Conservation (phyloP, 2,888 invertebrate species). For the Theodoxus fluviatilis region DNA sequence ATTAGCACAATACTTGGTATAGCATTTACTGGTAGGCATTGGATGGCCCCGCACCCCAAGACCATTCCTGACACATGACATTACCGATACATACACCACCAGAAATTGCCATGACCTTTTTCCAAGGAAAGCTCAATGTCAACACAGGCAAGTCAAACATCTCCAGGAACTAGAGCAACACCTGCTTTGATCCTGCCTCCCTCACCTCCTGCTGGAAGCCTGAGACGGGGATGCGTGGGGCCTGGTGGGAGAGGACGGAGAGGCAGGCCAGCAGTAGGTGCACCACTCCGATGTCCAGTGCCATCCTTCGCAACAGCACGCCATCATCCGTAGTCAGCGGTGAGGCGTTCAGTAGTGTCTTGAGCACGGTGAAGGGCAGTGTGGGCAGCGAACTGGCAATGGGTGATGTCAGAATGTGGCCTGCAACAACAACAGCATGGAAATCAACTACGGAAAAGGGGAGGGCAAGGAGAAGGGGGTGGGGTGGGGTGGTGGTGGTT, state of each 20-base stretch:
- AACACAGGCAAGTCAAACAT: too few relatives aligned
- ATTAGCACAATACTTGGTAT: too few relatives aligned
- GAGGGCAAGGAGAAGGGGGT: too few relatives aligned
- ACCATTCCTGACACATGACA: too few relatives aligned
- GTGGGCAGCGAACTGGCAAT: constrained; percentile 73
- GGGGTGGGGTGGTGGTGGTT: too few relatives aligned
- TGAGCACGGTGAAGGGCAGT: constrained; percentile 79
- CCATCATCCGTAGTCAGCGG: constrained; percentile 81
- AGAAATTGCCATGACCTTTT: too few relatives aligned
- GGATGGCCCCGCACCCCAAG: too few relatives aligned
- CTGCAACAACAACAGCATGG: too few relatives aligned
- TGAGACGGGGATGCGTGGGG: constrained; percentile 58
- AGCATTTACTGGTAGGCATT: too few relatives aligned
- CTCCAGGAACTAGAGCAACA: background rate
- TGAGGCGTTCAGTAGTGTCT: constrained; percentile 77
- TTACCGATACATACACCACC: too few relatives aligned
- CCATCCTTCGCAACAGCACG: constrained; percentile 76
- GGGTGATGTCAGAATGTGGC: constrained; percentile 75
- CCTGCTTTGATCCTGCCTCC: background rate
- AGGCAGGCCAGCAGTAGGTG: constrained; percentile 86
- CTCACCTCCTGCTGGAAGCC: constrained; percentile 66
- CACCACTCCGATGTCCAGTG: constrained; percentile 84
- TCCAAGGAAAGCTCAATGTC: too few relatives aligned
- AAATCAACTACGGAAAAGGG: too few relatives aligned
- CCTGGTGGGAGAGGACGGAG: constrained; percentile 80